Conservation (phyloP, 2,113 vertebrate species). For the Neopipo cinnamomea region DNA sequence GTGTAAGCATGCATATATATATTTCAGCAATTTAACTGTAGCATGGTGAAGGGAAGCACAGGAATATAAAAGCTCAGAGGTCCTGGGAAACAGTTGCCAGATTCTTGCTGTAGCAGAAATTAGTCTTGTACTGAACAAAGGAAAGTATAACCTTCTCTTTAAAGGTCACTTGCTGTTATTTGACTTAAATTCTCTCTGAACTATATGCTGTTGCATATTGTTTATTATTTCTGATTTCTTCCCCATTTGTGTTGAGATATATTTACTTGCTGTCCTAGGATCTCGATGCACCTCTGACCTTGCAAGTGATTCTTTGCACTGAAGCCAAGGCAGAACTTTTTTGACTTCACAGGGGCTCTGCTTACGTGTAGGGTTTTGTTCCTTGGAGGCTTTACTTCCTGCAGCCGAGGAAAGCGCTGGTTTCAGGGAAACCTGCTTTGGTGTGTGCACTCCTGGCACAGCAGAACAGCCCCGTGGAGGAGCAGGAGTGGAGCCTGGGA, state of each 20-base stretch:
- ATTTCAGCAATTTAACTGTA: background rate
- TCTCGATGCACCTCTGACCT: background rate
- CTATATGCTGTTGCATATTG: background rate
- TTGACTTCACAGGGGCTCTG: background rate
- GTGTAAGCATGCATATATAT: background rate
- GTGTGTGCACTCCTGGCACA: background rate
- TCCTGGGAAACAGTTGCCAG: background rate
- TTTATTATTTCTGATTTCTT: constrained; percentile 4
- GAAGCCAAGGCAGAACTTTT: background rate
- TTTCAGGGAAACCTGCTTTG: background rate
- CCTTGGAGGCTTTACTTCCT: background rate
- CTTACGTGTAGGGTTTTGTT: background rate
- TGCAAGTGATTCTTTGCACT: background rate
- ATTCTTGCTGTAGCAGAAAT: background rate
- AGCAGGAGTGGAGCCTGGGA: background rate
- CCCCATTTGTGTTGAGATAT: background rate
- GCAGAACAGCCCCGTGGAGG: fast-evolving
- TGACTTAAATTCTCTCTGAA: constrained; percentile 2
- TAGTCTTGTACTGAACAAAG: background rate
- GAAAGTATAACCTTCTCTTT: background rate
- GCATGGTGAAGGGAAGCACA: background rate
- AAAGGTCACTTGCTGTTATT: constrained; percentile 5
- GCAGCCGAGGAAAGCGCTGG: background rate
- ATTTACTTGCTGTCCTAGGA: background rate
- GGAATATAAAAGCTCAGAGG: background rate